These are phyloP conservation scores for Plebejus melissa DNA, from an alignment of 2,888 invertebrate species.

Conservation along the genomic window DNA sequence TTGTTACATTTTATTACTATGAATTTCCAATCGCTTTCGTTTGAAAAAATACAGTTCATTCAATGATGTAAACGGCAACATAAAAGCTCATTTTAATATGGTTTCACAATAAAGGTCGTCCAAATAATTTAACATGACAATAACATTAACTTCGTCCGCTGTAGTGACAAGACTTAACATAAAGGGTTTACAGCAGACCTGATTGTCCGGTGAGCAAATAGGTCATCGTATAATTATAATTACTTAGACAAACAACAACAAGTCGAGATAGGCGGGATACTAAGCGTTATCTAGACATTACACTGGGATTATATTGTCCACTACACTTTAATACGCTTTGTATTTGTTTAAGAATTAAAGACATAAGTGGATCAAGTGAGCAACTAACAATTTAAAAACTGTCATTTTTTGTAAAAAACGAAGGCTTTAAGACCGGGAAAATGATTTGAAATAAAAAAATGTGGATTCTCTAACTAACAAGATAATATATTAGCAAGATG, in stretches of 20 bases:
- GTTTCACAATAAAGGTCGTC: neutral
- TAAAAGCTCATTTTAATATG: neutral
- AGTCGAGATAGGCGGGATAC: slow-evolving; percentile 11
- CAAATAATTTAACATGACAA: neutral
- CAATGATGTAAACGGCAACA: neutral
- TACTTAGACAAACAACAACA: slow-evolving; percentile 22
- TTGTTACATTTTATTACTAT: no score
- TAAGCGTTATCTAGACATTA: slow-evolving; percentile 1
- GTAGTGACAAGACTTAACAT: slow-evolving; percentile 10
- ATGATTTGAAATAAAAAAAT: no score
- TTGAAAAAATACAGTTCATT: neutral
- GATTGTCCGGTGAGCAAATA: slow-evolving; percentile 17
- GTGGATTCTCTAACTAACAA: no score
- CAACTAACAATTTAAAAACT: no score
- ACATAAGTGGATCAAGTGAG: no score
- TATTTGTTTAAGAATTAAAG: neutral
- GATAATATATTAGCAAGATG: no score
- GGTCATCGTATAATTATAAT: slow-evolving; percentile 26
- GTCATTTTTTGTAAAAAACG: no score
- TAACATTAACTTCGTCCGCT: slow-evolving; percentile 9
- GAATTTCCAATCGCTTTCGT: neutral
- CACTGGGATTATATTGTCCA: neutral
- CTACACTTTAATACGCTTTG: neutral
- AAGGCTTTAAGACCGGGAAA: no score
- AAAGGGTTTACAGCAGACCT: slow-evolving; percentile 16